Base-by-base conservation (phyloP, 2,113 vertebrate species). In the Ploceus nigricollis region DNA sequence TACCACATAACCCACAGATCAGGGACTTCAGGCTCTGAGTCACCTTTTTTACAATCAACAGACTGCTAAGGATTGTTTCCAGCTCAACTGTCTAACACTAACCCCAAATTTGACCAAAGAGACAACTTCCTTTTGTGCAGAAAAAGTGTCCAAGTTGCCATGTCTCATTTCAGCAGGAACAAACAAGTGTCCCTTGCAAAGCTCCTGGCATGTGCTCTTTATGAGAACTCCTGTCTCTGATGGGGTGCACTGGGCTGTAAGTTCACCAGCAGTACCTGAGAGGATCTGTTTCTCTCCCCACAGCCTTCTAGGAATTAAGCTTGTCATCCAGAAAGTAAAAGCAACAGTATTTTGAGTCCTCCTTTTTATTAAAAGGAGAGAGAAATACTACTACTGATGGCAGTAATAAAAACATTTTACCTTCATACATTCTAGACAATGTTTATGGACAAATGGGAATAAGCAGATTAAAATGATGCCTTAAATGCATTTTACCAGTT, bases 401-500 rank as follows among this genome's bases (percentile, higher is more conserved):
- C 54, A 86, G 45, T 53, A 70, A 53, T 65, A 15, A 42, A 40
- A 92, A 45, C 11, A 37, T 50, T 56, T 72, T 60, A 44, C 0
- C 0, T 56, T 75, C 50, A 25, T 27, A 61, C 7, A 57, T 37
- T 76, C 44, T 53, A 57, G 17, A 58, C 30, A 54, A 23, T 22
- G 7, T 45, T 53, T 71, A 15, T 44, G 40, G 25, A 53, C 39
- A 79, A 83, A 71, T 48, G 18, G 27, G 33, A 84, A 31, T 25
- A 94, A 80, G 15, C 7, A 89, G 87, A 73, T 69, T 92, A 94
- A 97, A 97, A 95, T 63, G 58, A 93, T 90, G 70, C 82, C 71
- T 91, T 85, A 68, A 90, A 58, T 90, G 68, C 47, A 87, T 96
- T 95, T 95, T 94, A 96, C 47, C 89, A 84, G 45, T 90, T 84